Percentiles rank a stretch among this genome's conserved stretches.
These are phyloP conservation scores for Pocillopora meandrina DNA, from an alignment of 92 coral and sea anemone genomes.

Conservation along the genomic window DNA sequence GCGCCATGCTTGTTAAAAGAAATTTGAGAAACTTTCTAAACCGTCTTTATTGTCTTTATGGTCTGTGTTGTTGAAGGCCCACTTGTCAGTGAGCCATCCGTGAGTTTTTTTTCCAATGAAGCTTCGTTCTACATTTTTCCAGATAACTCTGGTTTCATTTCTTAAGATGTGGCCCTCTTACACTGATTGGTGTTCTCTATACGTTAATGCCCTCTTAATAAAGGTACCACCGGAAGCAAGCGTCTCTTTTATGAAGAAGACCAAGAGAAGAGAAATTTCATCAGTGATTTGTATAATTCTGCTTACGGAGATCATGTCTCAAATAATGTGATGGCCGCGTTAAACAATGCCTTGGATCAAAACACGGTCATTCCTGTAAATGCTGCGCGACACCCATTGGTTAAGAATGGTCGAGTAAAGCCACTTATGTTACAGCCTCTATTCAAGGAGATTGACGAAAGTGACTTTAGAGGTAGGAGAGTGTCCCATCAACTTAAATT, in stretches of 20 bases:
- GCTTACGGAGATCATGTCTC: constrained; percentile 14
- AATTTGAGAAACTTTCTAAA: too few species aligned
- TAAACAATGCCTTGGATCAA: background rate
- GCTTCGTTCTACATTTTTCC: too few species aligned
- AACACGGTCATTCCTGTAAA: constrained; percentile 32
- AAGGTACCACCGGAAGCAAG: constrained; percentile 13
- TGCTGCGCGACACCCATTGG: constrained; percentile 51
- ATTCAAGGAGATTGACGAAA: constrained; percentile 65
- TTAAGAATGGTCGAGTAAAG: constrained; percentile 48
- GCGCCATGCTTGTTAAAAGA: too few species aligned
- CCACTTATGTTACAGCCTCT: constrained; percentile 63
- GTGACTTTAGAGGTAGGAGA: constrained; percentile 66
- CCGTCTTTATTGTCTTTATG: too few species aligned
- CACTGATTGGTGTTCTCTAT: background rate
- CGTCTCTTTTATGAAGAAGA: background rate
- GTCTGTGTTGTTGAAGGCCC: too few species aligned
- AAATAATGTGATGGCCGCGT: background rate
- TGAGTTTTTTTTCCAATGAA: too few species aligned
- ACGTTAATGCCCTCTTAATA: too few species aligned
- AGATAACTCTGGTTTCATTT: too few species aligned
- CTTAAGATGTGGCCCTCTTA: background rate
- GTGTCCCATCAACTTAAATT: background rate
- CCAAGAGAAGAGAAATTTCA: constrained; percentile 41
- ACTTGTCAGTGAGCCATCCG: too few species aligned
- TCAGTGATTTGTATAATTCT: constrained; percentile 24